A percentile compares a stretch with the other conserved stretches of the same genome.
Evolutionary conservation across 1,140 invertebrate species (phyloP).

Genomic region (Cyphomyrmex costatus): DNA sequence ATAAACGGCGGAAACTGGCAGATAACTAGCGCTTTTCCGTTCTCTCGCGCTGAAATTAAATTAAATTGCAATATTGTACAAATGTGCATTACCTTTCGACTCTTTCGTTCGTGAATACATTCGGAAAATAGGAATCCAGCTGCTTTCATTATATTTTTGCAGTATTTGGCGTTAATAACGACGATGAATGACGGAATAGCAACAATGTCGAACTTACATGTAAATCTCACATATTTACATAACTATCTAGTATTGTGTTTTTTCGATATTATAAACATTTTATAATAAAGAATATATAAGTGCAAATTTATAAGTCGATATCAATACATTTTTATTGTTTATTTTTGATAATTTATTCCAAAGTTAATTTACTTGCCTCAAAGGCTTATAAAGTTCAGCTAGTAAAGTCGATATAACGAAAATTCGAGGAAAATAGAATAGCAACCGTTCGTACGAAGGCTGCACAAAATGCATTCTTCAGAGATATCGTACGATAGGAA

Average conservation of each 20-base stretch:
- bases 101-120: background rate
- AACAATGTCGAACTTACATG: background rate
- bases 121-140: conserved; percentile 11
- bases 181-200: background rate
- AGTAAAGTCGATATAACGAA: background rate
- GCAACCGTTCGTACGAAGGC: background rate
- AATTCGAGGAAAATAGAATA: background rate
- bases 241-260: background rate
- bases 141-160: conserved; percentile 10
- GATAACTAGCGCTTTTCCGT: conserved; percentile 47
- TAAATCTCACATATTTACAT: conserved; percentile 11
- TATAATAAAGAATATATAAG: background rate
- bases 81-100: background rate
- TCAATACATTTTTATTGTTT: background rate
- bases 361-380: background rate
- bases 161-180: background rate
- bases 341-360: background rate
- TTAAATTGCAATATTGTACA: conserved; percentile 29
- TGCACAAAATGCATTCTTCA: conserved; percentile 28
- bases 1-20: conserved; percentile 54
- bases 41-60: conserved; percentile 32
- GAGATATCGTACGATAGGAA: conserved; percentile 26
- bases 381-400: background rate
- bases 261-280: background rate
- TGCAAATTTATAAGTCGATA: background rate